Conservation (phyloP, 2,888 invertebrate genomes). For the Cryptocheilus praepositus region DNA sequence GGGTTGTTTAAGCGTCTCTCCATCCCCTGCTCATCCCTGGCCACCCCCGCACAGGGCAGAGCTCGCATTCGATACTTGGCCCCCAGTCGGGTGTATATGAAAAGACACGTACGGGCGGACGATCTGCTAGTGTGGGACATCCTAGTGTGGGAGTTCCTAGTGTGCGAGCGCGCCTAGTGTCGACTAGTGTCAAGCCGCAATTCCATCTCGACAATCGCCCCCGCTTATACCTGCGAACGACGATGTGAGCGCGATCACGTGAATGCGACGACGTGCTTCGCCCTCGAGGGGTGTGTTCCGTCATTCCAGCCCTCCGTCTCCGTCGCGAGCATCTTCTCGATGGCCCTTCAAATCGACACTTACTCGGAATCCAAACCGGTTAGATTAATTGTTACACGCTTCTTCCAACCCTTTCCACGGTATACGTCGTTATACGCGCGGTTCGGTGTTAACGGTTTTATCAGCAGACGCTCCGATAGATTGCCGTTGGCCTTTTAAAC, state of each 20-base stretch:
- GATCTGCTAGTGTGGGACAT: too few relatives aligned
- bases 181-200: not conserved
- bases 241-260: not conserved
- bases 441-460: too few relatives aligned
- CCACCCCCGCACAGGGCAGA: not conserved
- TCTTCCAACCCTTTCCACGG: too few relatives aligned
- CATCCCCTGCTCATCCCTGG: not conserved
- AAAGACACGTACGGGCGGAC: too few relatives aligned
- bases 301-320: not conserved
- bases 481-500: too few relatives aligned
- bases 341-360: slow-evolving; percentile 27
- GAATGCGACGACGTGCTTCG: slow-evolving; percentile 6
- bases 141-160: not conserved
- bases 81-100: too few relatives aligned
- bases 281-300: slow-evolving; percentile 20
- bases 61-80: too few relatives aligned
- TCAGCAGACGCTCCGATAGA: too few relatives aligned
- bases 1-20: slow-evolving; percentile 39
- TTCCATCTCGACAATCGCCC: slow-evolving; percentile 33
- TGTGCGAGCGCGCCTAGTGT: not conserved
- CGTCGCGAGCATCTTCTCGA: slow-evolving; percentile 14
- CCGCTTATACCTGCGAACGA: slow-evolving; percentile 26
- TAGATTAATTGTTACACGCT: too few relatives aligned
- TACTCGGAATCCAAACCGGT: not conserved
- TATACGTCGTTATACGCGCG: too few relatives aligned